Evolutionary conservation across 2,797 vertebrate genomes (phyloP).

Genomic region (Anniella stebbinsi): DNA sequence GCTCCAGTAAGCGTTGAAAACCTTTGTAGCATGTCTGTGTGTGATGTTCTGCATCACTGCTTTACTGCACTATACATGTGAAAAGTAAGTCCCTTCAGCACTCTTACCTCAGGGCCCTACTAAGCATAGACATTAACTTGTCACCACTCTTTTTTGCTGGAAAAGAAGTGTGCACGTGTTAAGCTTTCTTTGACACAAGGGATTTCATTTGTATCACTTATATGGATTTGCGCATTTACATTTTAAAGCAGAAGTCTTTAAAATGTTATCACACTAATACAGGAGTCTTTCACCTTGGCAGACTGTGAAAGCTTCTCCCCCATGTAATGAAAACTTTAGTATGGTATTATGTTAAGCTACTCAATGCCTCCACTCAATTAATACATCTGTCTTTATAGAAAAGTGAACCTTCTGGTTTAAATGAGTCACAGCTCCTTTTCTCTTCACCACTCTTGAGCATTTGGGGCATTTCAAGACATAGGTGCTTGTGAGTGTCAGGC

Average conservation of each 20-base stretch:
- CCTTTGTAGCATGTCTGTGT: background rate
- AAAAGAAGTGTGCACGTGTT: constrained; percentile 20
- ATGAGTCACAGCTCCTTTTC: constrained; percentile 41
- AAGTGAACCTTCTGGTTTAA: constrained; percentile 51
- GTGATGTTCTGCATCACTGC: background rate
- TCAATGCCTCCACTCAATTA: constrained; percentile 65
- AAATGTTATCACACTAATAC: constrained; percentile 63
- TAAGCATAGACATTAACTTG: constrained; percentile 43
- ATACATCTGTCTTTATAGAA: constrained; percentile 58
- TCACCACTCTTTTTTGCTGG: constrained; percentile 35
- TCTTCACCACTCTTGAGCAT: background rate
- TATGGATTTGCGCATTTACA: constrained; percentile 57
- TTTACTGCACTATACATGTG: constrained; percentile 29
- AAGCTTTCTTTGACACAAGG: constrained; percentile 61
- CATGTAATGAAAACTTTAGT: constrained; percentile 61
- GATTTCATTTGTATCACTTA: constrained; percentile 64
- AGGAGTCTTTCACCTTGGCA: constrained; percentile 69
- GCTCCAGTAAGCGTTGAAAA: background rate
- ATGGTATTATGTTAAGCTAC: constrained; percentile 64
- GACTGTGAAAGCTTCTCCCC: constrained; percentile 54
- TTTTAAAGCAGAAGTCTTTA: constrained; percentile 62
- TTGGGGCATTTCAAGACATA: background rate
- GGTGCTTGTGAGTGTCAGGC: background rate
- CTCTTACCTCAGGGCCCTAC: constrained; percentile 38
- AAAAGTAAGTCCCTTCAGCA: background rate